Percentiles rank a stretch among this genome's conserved stretches.
phyloP scores from a whole-genome alignment of 2,113 vertebrate genomes.

The Thamnophis sirtalis region DNA sequence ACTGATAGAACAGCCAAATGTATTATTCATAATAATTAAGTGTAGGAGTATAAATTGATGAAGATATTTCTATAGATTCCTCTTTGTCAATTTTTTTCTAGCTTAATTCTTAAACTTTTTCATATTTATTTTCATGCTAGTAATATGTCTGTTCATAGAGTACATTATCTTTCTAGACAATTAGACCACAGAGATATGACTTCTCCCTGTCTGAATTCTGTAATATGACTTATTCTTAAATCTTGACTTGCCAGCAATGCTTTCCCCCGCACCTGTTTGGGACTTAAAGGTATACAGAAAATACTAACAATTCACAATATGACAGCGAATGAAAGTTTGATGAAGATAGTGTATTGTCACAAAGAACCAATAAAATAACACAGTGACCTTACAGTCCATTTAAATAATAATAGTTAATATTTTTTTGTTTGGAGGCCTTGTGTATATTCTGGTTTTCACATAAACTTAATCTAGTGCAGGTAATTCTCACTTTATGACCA shows the following conservation, averaged over 20 bases:
- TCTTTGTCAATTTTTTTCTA: neutral
- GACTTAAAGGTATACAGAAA: neutral
- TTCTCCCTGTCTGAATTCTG: neutral
- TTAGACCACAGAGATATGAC: neutral
- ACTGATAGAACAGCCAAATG: neutral
- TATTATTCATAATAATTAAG: constrained; percentile 44
- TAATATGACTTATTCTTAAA: neutral
- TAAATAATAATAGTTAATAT: neutral
- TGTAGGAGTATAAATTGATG: neutral
- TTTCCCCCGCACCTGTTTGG: no score
- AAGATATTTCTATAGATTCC: neutral
- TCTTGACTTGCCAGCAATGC: neutral
- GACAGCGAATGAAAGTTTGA: neutral
- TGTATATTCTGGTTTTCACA: neutral
- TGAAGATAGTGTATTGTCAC: neutral
- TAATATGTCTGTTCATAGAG: neutral
- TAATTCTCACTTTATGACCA: no score
- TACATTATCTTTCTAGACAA: neutral
- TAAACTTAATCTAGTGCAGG: neutral
- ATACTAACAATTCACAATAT: neutral
- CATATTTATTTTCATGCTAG: neutral
- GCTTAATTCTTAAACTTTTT: neutral
- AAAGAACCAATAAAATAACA: neutral
- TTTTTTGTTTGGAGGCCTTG: neutral
- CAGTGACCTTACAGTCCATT: neutral